Percentiles rank a stretch among this genome's conserved stretches.
Evolutionary conservation across 2,113 vertebrate genomes (phyloP).

Genomic region (Elachura formosa): DNA sequence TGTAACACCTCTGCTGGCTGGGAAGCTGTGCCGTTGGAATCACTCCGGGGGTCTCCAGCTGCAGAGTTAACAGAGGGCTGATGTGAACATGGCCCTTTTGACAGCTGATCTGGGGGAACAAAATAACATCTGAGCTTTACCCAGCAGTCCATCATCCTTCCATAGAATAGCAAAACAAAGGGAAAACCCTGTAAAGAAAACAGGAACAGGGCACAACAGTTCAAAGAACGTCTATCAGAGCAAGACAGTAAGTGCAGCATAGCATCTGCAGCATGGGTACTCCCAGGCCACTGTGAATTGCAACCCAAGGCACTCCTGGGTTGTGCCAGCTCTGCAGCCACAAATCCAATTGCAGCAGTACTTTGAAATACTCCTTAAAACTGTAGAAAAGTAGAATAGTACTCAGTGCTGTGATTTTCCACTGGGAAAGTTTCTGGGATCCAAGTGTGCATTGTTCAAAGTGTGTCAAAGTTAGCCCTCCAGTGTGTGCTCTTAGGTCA

Average conservation of each 20-base stretch:
- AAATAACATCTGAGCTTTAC: not conserved
- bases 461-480: not conserved
- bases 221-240: not conserved
- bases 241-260: not conserved
- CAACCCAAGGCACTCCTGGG: not conserved
- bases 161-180: not conserved
- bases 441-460: not conserved
- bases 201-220: not conserved
- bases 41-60: constrained; percentile 67
- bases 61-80: constrained; percentile 72
- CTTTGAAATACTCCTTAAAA: not conserved
- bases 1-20: constrained; percentile 55
- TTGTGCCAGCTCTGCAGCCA: not conserved
- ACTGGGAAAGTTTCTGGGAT: not conserved
- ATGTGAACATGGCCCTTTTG: constrained; percentile 81
- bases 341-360: fast-evolving
- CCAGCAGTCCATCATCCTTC: not conserved
- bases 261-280: not conserved
- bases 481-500: not conserved
- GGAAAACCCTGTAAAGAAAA: not conserved
- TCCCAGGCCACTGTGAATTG: not conserved
- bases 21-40: constrained; percentile 36
- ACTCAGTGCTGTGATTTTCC: not conserved
- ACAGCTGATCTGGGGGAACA: constrained; percentile 74
- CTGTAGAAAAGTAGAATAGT: not conserved